phyloP scores from a whole-genome alignment of 2,888 invertebrate genomes.

The Selenia dentaria region DNA sequence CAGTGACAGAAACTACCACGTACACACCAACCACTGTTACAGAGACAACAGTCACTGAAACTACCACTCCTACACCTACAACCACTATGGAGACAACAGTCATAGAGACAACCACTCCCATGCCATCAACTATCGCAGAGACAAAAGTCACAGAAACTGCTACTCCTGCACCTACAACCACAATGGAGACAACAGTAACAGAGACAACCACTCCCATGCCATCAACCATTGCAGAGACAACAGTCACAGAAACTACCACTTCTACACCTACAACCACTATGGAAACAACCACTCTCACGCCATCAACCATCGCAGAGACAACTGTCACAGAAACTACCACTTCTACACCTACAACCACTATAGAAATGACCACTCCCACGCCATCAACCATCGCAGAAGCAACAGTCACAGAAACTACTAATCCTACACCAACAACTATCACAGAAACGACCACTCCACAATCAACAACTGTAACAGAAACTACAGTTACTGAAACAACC shows the following conservation, averaged over 20 bases:
- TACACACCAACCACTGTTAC: background rate
- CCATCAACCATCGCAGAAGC: background rate
- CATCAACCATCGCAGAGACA: background rate
- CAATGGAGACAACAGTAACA: background rate
- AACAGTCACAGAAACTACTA: background rate
- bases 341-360: background rate
- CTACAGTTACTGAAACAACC: background rate
- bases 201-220: background rate
- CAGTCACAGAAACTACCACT: background rate
- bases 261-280: background rate
- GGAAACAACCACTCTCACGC: background rate
- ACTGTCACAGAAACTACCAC: background rate
- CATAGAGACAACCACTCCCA: background rate
- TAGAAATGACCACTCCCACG: background rate
- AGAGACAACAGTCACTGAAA: background rate
- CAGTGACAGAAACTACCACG: background rate
- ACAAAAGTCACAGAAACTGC: no score
- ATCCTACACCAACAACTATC: background rate
- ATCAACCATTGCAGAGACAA: conserved; percentile 1
- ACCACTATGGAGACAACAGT: background rate
- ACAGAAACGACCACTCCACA: background rate
- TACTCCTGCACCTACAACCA: background rate
- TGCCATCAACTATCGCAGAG: background rate
- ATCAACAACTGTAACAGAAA: background rate
- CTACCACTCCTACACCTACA: background rate